Evolutionary conservation across 2,888 invertebrate species (phyloP), one percentile per base, ranked within the genome.

Genomic region (Pinctada fucata): DNA sequence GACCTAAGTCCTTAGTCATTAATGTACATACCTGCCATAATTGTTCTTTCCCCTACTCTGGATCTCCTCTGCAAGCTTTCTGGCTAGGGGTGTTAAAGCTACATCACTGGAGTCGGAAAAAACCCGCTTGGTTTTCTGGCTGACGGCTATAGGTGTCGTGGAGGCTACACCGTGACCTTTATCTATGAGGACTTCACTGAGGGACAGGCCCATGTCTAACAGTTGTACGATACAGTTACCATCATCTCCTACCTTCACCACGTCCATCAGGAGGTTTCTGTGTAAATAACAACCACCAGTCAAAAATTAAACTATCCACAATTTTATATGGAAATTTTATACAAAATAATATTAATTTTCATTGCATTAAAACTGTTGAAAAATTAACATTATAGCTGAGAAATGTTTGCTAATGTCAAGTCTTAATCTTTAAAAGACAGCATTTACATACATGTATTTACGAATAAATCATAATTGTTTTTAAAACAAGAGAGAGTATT

Each of bases 131-230:
- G 85, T 81, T 47, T 82, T 84, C 45, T 77, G 82, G 49, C 83
- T 84, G 66, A 86, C 79, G 8, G 80, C 73, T 31, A 84, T 70
- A 5, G 86, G 86, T 5, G 85, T 85, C 49, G 85, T 81, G 10
- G 83, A 67, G 8, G 82, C 77, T 6, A 84, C 83, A 8, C 84
- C 86, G 31, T 83, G 74, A 5, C 84, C 82, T 77, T 82, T 86
- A 63, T 86, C 81, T 4, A 87, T 76, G 50, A 90, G 79, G 45
- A 58, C 78, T 65, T 87, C 81, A 72, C 84, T 81, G 10, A 90
- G 72, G 3, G 87, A 87, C n/a, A 88, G 85, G 3, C 90, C 90
- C 84, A 88, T 85, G 73, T 89, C 84, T 31, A 89, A 76, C 6
- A 90, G 82, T 47, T 87, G 85, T 2, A 90, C 86, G 31, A 83